These are phyloP conservation scores for Coregonus suidteri DNA, from an alignment of 2,797 vertebrate species.

Conservation along the genomic window DNA sequence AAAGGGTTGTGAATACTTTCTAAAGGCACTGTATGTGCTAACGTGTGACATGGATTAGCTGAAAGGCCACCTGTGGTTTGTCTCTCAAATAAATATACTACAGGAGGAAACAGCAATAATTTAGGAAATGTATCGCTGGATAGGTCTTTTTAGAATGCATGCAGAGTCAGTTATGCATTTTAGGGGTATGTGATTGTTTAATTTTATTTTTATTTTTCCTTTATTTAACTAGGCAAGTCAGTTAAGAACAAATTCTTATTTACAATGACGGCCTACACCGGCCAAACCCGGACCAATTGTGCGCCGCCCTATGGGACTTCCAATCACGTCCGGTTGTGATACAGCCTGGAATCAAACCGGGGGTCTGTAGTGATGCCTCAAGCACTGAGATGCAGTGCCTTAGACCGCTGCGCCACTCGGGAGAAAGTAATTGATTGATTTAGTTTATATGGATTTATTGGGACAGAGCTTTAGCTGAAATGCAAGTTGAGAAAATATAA, in stretches of 20 bases:
- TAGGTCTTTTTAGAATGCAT: conserved; percentile 40
- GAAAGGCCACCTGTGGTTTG: conserved; percentile 73
- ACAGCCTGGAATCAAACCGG: no score
- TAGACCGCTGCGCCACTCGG: no score
- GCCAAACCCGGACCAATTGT: no score
- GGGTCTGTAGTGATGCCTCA: no score
- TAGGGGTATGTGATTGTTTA: not conserved
- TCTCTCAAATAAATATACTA: conserved; percentile 61
- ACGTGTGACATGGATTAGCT: conserved; percentile 67
- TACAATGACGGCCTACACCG: no score
- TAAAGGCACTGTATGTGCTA: conserved; percentile 51
- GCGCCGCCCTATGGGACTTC: no score
- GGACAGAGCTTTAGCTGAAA: not conserved
- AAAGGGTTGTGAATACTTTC: conserved; percentile 38
- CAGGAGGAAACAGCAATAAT: conserved; percentile 63
- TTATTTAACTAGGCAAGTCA: no score
- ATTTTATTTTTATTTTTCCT: no score
- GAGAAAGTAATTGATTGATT: not conserved
- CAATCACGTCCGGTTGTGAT: no score
- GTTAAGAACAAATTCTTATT: no score
- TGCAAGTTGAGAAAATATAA: not conserved
- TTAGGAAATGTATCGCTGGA: conserved; percentile 56
- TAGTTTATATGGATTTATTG: not conserved
- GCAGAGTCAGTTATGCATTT: conserved; percentile 43
- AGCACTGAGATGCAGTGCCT: no score